A percentile compares a stretch with the other conserved stretches of the same genome.
These are phyloP conservation scores for Drosophila aldrichi DNA, from an alignment of 2,888 invertebrate species.

Conservation along the genomic window DNA sequence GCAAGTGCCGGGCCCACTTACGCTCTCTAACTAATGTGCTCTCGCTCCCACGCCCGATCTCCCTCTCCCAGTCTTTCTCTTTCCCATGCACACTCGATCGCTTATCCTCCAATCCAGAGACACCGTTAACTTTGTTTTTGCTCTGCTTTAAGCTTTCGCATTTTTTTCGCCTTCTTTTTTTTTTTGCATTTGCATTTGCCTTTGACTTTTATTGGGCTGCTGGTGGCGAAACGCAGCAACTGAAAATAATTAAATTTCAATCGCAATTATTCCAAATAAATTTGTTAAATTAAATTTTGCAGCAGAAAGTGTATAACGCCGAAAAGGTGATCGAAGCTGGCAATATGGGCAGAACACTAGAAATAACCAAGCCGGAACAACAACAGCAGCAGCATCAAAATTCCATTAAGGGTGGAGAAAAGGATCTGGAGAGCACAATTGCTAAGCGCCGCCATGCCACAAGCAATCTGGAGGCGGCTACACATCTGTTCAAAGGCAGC, in stretches of 20 bases:
- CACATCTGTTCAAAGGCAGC: slow-evolving; percentile 97
- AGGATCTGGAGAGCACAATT: slow-evolving; percentile 46
- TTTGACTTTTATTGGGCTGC: not conserved
- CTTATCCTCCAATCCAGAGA: slow-evolving; percentile 22
- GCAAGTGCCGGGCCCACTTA: not conserved
- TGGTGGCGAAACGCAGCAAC: not conserved
- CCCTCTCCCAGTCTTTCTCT: too few relatives aligned
- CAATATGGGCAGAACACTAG: slow-evolving; percentile 63
- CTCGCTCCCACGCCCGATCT: too few relatives aligned
- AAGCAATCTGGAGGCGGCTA: slow-evolving; percentile 93
- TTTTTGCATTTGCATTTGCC: slow-evolving; percentile 1
- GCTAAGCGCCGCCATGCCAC: slow-evolving; percentile 66
- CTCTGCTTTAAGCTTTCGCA: slow-evolving; percentile 17
- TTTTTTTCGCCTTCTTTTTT: slow-evolving; percentile 2
- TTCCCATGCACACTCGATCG: not conserved
- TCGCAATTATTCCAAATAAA: not conserved
- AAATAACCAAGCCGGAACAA: slow-evolving; percentile 52
- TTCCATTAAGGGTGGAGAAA: slow-evolving; percentile 1
- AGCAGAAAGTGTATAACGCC: slow-evolving; percentile 36
- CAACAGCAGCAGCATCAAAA: slow-evolving; percentile 15
- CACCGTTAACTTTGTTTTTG: slow-evolving; percentile 33
- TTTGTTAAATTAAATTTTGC: not conserved
- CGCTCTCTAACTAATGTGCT: not conserved
- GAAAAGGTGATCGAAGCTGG: slow-evolving; percentile 52
- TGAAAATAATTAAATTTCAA: not conserved